Evolutionary conservation across 1,140 invertebrate genomes (phyloP).

Genomic region (Pachyrhynchus sulphureomaculatus): DNA sequence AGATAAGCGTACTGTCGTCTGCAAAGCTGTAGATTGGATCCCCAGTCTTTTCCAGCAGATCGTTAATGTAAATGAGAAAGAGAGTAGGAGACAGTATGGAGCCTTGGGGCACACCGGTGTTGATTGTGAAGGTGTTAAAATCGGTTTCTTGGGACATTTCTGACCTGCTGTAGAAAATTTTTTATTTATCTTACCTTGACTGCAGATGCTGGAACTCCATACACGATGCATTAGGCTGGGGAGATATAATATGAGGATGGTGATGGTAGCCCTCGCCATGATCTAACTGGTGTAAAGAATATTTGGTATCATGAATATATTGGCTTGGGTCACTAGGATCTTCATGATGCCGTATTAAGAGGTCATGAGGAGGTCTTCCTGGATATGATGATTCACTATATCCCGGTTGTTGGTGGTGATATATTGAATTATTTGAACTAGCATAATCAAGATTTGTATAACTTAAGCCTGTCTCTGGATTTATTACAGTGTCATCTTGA

Average conservation of each 20-base stretch:
- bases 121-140: too few species aligned
- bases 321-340: conserved; percentile 37
- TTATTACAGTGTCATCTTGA: conserved; percentile 67
- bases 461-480: conserved; percentile 80
- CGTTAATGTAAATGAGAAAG: too few species aligned
- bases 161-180: too few species aligned
- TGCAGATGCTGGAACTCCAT: conserved; percentile 55
- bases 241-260: conserved; percentile 50
- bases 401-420: conserved; percentile 37
- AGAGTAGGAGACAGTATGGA: too few species aligned
- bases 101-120: too few species aligned
- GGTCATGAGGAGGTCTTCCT: conserved; percentile 35
- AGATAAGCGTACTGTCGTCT: too few species aligned
- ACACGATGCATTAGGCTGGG: conserved; percentile 40
- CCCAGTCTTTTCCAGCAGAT: too few species aligned
- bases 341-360: conserved; percentile 47
- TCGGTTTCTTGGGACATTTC: too few species aligned
- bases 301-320: conserved; percentile 58
- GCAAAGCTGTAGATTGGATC: too few species aligned
- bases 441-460: conserved; percentile 87
- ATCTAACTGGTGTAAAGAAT: conserved; percentile 54
- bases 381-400: conserved; percentile 33
- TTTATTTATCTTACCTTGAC: conserved; percentile 17
- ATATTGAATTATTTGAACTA: conserved; percentile 38
- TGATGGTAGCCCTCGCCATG: conserved; percentile 46